phyloP scores from a whole-genome alignment of 1,140 invertebrate genomes.

The Anadara kagoshimensis region DNA sequence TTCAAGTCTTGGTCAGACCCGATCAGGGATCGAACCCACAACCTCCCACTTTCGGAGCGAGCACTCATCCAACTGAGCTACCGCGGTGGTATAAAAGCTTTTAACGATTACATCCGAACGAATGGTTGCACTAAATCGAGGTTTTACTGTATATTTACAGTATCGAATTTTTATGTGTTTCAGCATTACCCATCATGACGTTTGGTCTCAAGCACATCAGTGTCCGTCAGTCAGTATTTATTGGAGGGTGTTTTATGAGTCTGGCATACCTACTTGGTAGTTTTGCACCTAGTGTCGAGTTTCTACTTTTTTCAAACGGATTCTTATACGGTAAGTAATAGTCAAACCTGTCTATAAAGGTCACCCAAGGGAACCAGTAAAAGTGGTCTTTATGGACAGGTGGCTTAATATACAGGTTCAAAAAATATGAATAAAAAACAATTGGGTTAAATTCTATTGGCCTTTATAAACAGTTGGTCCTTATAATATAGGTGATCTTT shows the following conservation, averaged over 20 bases:
- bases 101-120: no score
- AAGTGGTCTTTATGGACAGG: no score
- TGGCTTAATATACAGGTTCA: no score
- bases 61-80: not conserved
- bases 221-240: slow-evolving; percentile 12
- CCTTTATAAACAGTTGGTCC: no score
- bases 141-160: no score
- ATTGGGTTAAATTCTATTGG: no score
- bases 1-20: not conserved
- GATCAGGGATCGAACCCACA: not conserved
- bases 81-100: no score
- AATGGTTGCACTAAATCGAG: no score
- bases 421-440: no score
- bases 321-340: slow-evolving; percentile 19
- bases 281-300: slow-evolving; percentile 14
- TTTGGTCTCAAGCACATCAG: slow-evolving; percentile 20
- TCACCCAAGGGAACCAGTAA: no score
- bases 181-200: slow-evolving; percentile 33
- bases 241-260: slow-evolving; percentile 12
- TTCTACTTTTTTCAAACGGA: slow-evolving; percentile 22
- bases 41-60: not conserved
- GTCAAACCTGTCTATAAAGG: no score
- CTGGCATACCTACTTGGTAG: slow-evolving; percentile 19
- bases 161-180: not conserved
- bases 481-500: no score